Evolutionary conservation across 2,113 vertebrate species (phyloP).

Genomic region (Ardeotis arabs): DNA sequence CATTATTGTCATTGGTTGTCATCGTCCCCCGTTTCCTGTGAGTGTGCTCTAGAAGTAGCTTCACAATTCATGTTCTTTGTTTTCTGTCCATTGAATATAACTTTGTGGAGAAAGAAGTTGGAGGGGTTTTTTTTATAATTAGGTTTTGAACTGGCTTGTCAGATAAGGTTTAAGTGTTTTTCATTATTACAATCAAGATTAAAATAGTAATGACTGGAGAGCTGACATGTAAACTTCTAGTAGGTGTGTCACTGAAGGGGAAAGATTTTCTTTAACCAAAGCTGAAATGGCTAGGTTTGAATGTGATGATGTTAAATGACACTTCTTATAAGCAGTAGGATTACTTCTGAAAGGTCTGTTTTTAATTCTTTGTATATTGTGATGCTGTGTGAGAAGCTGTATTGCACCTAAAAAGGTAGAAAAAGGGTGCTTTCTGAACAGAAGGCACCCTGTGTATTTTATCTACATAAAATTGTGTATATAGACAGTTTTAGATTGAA

Average conservation of each 20-base stretch:
- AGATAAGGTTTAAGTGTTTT: background rate
- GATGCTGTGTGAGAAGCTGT: background rate
- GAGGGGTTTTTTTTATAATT: background rate
- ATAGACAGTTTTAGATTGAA: background rate
- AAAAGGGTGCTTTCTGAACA: background rate
- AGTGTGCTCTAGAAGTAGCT: background rate
- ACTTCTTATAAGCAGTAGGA: background rate
- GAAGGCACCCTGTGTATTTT: background rate
- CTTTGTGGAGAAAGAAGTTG: background rate
- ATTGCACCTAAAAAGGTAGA: background rate
- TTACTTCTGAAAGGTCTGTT: background rate
- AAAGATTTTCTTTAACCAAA: background rate
- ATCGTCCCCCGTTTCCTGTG: background rate
- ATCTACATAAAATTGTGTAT: background rate
- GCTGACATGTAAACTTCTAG: background rate
- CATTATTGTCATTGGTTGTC: background rate
- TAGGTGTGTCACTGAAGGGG: background rate
- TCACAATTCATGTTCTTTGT: background rate
- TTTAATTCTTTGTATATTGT: background rate
- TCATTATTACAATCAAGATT: background rate
- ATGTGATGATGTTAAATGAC: background rate
- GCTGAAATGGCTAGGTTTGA: background rate
- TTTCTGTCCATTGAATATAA: background rate
- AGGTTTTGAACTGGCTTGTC: background rate
- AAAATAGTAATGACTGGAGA: background rate